These are phyloP conservation scores for Platyrinchus mystaceus DNA, from an alignment of 2,797 vertebrate species.

Conservation along the genomic window DNA sequence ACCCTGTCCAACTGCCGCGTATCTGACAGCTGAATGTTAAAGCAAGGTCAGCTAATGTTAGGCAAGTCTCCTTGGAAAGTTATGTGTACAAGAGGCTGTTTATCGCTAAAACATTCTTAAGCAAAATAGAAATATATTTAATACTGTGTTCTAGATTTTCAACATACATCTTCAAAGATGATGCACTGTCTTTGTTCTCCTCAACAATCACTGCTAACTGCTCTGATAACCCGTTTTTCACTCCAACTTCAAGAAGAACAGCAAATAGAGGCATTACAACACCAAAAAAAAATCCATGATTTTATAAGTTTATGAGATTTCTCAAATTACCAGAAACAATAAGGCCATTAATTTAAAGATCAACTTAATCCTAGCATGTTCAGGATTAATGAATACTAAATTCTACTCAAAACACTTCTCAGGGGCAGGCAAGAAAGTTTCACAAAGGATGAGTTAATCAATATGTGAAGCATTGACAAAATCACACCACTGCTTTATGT, in stretches of 20 bases:
- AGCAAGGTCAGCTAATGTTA: conserved; percentile 65
- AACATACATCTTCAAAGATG: not conserved
- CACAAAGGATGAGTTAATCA: not conserved
- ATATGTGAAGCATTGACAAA: not conserved
- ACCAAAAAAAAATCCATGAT: not conserved
- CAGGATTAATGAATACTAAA: not conserved
- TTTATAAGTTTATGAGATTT: not conserved
- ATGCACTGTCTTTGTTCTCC: not conserved
- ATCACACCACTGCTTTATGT: not conserved
- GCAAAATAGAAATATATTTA: conserved; percentile 67
- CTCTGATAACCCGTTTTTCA: not conserved
- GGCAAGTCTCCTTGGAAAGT: conserved; percentile 66
- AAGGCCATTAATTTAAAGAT: not conserved
- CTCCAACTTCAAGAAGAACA: not conserved
- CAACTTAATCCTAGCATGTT: not conserved
- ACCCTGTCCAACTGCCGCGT: conserved; percentile 50
- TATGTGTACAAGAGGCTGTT: conserved; percentile 56
- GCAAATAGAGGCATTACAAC: not conserved
- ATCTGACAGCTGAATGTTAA: conserved; percentile 66
- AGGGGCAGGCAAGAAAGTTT: not conserved
- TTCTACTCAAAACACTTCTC: not conserved
- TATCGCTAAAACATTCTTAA: conserved; percentile 62
- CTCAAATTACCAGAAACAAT: not conserved
- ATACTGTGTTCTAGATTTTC: conserved; percentile 14
- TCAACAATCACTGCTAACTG: not conserved